These are phyloP conservation scores for Ascidia mentula DNA, from an alignment of 23 tunicate genomes.

Conservation along the genomic window DNA sequence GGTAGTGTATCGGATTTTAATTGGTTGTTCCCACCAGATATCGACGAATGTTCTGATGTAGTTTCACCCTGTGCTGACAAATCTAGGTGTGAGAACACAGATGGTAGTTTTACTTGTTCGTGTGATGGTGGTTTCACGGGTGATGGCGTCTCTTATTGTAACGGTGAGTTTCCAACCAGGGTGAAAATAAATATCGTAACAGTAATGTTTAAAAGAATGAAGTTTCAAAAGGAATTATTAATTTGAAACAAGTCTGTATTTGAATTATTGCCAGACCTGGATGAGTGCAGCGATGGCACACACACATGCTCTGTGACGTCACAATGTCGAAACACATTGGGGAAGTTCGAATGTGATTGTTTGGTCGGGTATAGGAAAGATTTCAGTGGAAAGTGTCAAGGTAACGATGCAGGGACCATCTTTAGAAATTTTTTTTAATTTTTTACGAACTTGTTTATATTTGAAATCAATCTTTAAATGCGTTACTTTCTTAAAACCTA, in stretches of 20 bases:
- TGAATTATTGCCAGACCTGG: conserved; percentile 12
- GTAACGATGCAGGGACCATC: too few species aligned
- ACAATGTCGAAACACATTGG: conserved; percentile 38
- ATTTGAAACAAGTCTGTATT: background rate
- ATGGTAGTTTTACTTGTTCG: conserved; percentile 46
- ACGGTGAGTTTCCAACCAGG: conserved; percentile 16
- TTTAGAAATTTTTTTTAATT: too few species aligned
- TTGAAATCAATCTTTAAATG: too few species aligned
- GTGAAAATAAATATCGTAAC: background rate
- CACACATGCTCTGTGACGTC: conserved; percentile 28
- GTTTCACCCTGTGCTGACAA: conserved; percentile 27
- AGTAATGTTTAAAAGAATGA: background rate
- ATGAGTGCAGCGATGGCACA: conserved; percentile 35
- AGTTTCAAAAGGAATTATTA: background rate
- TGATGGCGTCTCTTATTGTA: conserved; percentile 17
- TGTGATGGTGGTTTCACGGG: conserved; percentile 37
- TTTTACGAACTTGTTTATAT: too few species aligned
- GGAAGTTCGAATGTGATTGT: conserved; percentile 41
- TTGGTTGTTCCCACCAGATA: too few species aligned
- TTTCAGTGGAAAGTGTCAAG: conserved; percentile 12
- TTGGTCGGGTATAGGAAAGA: conserved; percentile 28
- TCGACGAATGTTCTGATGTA: conserved; percentile 43
- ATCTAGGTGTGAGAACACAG: conserved; percentile 43
- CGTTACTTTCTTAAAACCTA: too few species aligned
- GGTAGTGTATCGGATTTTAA: too few species aligned